Base-by-base conservation (phyloP, 1,140 invertebrate genomes). In the Pygmarrhopalites habei region DNA sequence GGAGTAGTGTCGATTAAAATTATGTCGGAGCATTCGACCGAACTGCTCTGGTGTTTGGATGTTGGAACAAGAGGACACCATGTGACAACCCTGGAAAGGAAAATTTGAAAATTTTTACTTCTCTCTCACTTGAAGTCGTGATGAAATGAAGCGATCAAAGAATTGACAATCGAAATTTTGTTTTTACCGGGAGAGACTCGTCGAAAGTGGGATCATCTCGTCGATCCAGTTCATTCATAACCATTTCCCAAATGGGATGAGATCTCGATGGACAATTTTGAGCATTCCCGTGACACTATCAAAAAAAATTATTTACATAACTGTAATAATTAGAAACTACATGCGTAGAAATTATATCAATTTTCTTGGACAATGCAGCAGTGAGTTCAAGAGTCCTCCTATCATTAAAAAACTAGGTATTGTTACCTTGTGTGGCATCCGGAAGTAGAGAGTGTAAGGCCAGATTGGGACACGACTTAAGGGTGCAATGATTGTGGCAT, bases 181-280 rank as follows among this genome's bases (percentile, higher is more conserved):
- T n/a, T n/a, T n/a, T n/a, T n/a, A n/a, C 90, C 32, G 90, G 89
- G 41, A 94, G 79, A 1, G 86, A 89, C 76, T 94, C 90, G 72
- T 94, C 90, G 73, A 92, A 92, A 1, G 87, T 88, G 2, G 90
- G 89, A 73, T 93, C 89, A 73, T 94, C 91, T 75, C 92, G 82
- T 75, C 90, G 83, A 78, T 95, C 90, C 67, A 95, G 76, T 75
- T 94, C 90, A 77, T 94, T 95, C 88, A 95, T 92, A 26, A 94
- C 90, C 83, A 95, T 93, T 78, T 95, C 91, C 91, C 91, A 95
- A 44, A 94, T 88, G 39, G 90, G 90, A 71, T 93, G 90, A 66
- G 87, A 90, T 72, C 89, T 80, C 29, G 88, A 90, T 25, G 92
- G 91, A 73, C 91, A 93, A 73, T 92, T 93, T 71, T 92, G 87